A percentile compares a stretch with the other conserved stretches of the same genome.
Conservation (phyloP, 2,113 vertebrate species). For the Trichechus manatus region DNA sequence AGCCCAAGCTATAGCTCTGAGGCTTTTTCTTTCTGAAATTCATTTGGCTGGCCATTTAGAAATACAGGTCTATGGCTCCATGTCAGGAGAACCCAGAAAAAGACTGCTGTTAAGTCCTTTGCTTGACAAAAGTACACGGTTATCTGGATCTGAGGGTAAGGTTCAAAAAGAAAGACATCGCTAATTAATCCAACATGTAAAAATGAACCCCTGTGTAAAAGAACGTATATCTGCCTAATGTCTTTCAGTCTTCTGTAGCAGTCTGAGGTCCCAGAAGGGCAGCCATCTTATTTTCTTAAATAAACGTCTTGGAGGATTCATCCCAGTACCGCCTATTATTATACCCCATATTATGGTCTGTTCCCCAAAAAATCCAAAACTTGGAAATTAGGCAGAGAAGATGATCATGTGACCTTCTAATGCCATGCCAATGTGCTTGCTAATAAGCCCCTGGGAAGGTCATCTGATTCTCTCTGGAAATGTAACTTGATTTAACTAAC, state of each 20-base stretch:
- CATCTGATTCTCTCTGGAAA: constrained; percentile 48
- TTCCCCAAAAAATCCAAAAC: constrained; percentile 24
- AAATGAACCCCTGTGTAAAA: neutral
- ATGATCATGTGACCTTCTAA: constrained; percentile 5
- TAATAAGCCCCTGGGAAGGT: neutral
- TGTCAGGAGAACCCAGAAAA: constrained; percentile 22
- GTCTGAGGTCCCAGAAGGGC: constrained; percentile 2
- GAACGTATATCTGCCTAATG: neutral
- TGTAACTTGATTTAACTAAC: constrained; percentile 53
- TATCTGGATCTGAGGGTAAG: constrained; percentile 24
- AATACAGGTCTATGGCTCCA: neutral
- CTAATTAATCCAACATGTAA: constrained; percentile 23
- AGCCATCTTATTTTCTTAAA: constrained; percentile 1
- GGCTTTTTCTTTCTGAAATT: constrained; percentile 29
- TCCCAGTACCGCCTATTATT: neutral
- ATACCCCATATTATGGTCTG: neutral
- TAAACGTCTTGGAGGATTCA: constrained; percentile 49
- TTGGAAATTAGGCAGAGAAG: constrained; percentile 46
- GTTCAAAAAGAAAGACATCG: constrained; percentile 23
- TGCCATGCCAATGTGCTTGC: constrained; percentile 24
- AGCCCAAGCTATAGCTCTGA: neutral
- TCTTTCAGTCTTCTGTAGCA: constrained; percentile 17
- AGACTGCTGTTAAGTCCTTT: neutral
- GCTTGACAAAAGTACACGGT: neutral
- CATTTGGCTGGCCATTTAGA: neutral